Evolutionary conservation across 2,113 vertebrate species (phyloP).

Genomic region (Lophura nycthemera): DNA sequence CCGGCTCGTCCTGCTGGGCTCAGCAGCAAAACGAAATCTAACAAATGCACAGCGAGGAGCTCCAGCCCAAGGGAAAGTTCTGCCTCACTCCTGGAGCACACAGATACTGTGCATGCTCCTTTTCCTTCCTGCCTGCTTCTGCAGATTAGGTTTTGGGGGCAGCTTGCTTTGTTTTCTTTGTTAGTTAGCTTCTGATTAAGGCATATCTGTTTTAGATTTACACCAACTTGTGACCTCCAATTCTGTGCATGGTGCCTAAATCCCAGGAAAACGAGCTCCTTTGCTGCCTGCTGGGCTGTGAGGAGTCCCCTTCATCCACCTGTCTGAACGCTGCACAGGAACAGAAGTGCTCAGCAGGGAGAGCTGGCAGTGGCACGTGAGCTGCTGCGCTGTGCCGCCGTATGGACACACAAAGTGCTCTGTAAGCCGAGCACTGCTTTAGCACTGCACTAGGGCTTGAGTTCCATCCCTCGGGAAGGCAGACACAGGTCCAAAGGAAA

Average conservation of each 20-base stretch:
- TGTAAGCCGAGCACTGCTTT: neutral
- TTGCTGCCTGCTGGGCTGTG: neutral
- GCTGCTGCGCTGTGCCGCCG: fast-evolving
- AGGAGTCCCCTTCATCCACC: neutral
- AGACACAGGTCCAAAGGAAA: neutral
- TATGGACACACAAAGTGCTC: neutral
- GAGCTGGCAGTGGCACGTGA: fast-evolving
- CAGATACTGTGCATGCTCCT: neutral
- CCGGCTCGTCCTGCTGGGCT: too few species aligned
- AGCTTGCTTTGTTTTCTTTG: neutral
- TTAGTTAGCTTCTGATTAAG: neutral
- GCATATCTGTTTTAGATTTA: slow-evolving; percentile 32
- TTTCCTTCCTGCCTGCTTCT: neutral
- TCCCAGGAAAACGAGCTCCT: neutral
- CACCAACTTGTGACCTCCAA: neutral
- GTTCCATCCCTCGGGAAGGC: neutral
- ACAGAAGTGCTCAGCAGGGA: neutral
- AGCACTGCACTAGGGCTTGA: neutral
- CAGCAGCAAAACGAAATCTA: neutral
- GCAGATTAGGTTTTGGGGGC: neutral
- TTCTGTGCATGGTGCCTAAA: neutral
- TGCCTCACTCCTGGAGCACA: neutral
- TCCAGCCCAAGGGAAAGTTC: neutral
- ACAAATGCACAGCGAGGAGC: fast-evolving
- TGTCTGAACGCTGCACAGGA: neutral